These are phyloP conservation scores for Allygus modestus DNA, from an alignment of 2,888 invertebrate species.

Conservation along the genomic window DNA sequence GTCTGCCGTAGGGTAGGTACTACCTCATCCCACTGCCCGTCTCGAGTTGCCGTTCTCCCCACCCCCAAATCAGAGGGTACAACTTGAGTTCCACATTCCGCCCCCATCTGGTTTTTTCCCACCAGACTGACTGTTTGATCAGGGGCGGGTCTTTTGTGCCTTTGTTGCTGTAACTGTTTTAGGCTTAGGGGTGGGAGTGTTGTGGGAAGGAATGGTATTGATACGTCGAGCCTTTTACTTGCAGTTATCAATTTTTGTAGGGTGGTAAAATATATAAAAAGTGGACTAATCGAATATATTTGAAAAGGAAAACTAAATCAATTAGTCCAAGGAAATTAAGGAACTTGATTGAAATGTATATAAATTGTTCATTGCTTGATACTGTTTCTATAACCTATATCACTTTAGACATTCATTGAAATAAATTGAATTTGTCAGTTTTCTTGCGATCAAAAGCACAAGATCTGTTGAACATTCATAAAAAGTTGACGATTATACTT, in stretches of 20 bases:
- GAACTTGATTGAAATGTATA: too few relatives aligned
- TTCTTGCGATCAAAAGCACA: too few relatives aligned
- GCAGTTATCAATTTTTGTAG: neutral
- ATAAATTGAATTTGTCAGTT: too few relatives aligned
- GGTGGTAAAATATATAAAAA: neutral
- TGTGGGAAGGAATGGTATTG: slow-evolving; percentile 16
- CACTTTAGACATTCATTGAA: too few relatives aligned
- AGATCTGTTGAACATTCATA: too few relatives aligned
- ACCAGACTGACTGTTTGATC: neutral
- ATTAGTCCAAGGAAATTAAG: too few relatives aligned
- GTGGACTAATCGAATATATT: neutral
- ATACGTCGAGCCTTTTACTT: too few relatives aligned
- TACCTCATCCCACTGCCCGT: neutral
- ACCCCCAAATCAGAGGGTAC: neutral
- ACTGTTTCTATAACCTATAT: too few relatives aligned
- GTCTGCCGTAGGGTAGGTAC: slow-evolving; percentile 46
- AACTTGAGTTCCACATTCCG: neutral
- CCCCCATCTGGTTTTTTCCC: slow-evolving; percentile 12
- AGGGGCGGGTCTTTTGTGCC: slow-evolving; percentile 28
- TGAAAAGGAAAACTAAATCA: too few relatives aligned
- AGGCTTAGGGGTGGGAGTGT: neutral
- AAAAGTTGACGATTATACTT: too few relatives aligned
- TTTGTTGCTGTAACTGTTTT: slow-evolving; percentile 23
- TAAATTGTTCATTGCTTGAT: too few relatives aligned
- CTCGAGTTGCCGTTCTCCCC: neutral